Percentiles rank a stretch among this genome's conserved stretches.
phyloP scores from a whole-genome alignment of 2,113 vertebrate species.

The Rhabdornis inornatus region DNA sequence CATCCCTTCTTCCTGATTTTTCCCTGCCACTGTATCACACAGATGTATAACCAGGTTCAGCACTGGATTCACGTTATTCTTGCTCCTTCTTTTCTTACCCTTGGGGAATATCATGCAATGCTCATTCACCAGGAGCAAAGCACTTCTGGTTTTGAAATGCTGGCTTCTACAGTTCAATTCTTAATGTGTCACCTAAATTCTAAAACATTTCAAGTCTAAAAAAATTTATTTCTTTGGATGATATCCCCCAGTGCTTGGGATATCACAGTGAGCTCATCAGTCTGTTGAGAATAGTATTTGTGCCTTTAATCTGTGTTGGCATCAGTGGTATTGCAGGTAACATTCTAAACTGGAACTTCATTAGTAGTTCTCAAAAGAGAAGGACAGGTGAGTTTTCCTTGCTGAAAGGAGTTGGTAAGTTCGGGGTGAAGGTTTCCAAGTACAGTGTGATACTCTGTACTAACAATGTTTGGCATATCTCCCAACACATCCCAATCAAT shows the following conservation, averaged over 20 bases:
- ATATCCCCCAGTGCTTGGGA: background rate
- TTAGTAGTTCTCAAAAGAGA: background rate
- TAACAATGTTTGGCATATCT: background rate
- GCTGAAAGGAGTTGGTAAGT: background rate
- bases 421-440: background rate
- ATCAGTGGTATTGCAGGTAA: background rate
- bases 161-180: background rate
- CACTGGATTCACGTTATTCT: background rate
- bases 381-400: background rate
- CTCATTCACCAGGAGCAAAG: background rate
- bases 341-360: background rate
- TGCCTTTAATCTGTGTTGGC: background rate
- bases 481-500: background rate
- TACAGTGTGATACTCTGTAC: background rate
- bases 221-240: background rate
- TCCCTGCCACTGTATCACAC: background rate
- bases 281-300: background rate
- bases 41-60: background rate
- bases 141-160: background rate
- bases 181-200: background rate
- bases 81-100: background rate
- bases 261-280: background rate
- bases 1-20: background rate
- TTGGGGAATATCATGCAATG: background rate
- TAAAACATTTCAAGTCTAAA: background rate